These are phyloP conservation scores for Arctopsyche grandis DNA, from an alignment of 1,140 invertebrate genomes.

Conservation along the genomic window DNA sequence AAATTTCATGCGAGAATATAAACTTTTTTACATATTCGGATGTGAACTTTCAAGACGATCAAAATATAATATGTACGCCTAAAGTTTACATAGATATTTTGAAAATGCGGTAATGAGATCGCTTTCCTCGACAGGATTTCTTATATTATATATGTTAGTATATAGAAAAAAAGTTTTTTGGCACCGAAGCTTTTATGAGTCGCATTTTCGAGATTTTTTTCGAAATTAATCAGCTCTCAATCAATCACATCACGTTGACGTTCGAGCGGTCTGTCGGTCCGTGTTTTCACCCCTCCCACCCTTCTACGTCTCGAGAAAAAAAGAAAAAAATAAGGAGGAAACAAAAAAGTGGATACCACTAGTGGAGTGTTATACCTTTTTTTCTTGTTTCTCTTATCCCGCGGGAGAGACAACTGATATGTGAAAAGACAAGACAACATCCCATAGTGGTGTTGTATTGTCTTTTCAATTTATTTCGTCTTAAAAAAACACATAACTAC, in stretches of 20 bases:
- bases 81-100: too few relatives aligned
- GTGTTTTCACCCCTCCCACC: too few relatives aligned
- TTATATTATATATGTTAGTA: too few relatives aligned
- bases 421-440: slow-evolving; percentile 20
- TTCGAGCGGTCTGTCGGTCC: neutral
- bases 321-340: slow-evolving; percentile 2
- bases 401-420: slow-evolving; percentile 24
- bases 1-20: too few relatives aligned
- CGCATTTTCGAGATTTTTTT: slow-evolving; percentile 18
- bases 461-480: slow-evolving; percentile 23
- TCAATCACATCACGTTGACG: slow-evolving; percentile 30
- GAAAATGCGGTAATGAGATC: too few relatives aligned
- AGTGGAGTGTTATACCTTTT: neutral
- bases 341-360: neutral
- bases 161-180: neutral
- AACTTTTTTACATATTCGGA: too few relatives aligned
- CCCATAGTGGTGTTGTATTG: slow-evolving; percentile 12
- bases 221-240: slow-evolving; percentile 29
- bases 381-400: neutral
- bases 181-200: neutral
- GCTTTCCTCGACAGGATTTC: too few relatives aligned
- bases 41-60: too few relatives aligned
- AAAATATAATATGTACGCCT: too few relatives aligned
- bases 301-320: neutral
- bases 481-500: neutral